Evolutionary conservation across 2,888 invertebrate species (phyloP).

Genomic region (Melipona bicolor): DNA sequence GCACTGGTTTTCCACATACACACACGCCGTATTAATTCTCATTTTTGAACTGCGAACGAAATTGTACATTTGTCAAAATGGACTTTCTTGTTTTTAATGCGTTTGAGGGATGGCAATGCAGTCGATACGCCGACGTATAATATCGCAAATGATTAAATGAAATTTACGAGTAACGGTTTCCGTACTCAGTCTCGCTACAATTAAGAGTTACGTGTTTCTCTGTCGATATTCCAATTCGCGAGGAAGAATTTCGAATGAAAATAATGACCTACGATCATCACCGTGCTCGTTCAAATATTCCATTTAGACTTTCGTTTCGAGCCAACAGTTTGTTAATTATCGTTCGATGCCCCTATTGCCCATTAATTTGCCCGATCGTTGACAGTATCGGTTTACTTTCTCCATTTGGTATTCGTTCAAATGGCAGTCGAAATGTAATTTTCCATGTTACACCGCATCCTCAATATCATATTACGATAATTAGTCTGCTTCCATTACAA

Average conservation of each 20-base stretch:
- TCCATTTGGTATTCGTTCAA: not conserved
- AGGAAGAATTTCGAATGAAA: not conserved
- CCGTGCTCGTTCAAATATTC: slow-evolving; percentile 1
- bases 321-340: slow-evolving; percentile 1
- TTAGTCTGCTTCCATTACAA: no score
- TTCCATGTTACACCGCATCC: not conserved
- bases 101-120: not conserved
- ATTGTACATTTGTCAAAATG: not conserved
- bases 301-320: slow-evolving; percentile 1
- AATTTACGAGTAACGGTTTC: not conserved
- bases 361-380: slow-evolving; percentile 2
- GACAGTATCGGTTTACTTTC: not conserved
- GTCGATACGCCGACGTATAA: not conserved
- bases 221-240: not conserved
- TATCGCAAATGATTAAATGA: not conserved
- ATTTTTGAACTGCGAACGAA: not conserved
- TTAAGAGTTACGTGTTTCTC: not conserved
- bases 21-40: not conserved
- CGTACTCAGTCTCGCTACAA: not conserved
- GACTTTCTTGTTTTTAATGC: not conserved
- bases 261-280: not conserved
- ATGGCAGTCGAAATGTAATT: not conserved
- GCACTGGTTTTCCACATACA: not conserved
- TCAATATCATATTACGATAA: no score
- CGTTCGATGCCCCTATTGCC: not conserved